These are phyloP conservation scores for Diarsia mendica DNA, from an alignment of 2,888 invertebrate species.

Conservation along the genomic window DNA sequence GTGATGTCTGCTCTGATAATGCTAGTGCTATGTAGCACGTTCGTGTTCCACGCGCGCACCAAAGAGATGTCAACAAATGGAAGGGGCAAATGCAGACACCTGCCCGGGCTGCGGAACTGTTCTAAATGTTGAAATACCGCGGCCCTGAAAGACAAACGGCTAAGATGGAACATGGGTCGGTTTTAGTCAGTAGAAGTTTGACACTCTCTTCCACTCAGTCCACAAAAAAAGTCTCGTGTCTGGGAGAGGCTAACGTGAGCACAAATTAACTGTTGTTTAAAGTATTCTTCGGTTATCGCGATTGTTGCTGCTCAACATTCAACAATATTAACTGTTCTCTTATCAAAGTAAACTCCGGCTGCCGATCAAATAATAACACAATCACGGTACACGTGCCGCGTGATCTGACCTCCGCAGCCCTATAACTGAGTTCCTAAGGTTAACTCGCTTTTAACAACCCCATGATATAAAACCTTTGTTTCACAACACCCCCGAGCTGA, in stretches of 20 bases:
- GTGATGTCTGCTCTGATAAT: background rate
- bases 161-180: too few species aligned
- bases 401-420: constrained; percentile 5
- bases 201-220: too few species aligned
- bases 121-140: too few species aligned
- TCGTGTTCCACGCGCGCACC: too few species aligned
- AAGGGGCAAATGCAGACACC: too few species aligned
- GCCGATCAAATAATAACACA: background rate
- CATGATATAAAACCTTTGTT: constrained; percentile 24
- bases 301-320: background rate
- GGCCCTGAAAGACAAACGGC: too few species aligned
- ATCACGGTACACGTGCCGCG: constrained; percentile 20
- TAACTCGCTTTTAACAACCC: constrained; percentile 8
- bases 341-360: background rate
- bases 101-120: too few species aligned
- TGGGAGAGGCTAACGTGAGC: background rate
- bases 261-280: background rate
- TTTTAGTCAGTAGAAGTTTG: too few species aligned
- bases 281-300: background rate
- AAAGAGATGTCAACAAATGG: too few species aligned
- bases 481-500: constrained; percentile 12
- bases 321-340: background rate
- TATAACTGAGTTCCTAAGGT: constrained; percentile 1
- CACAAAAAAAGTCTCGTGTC: too few species aligned
- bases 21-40: background rate